Evolutionary conservation across 2,888 invertebrate species (phyloP), one percentile per base, ranked within the genome.

Genomic region (Brachylomia viminalis): DNA sequence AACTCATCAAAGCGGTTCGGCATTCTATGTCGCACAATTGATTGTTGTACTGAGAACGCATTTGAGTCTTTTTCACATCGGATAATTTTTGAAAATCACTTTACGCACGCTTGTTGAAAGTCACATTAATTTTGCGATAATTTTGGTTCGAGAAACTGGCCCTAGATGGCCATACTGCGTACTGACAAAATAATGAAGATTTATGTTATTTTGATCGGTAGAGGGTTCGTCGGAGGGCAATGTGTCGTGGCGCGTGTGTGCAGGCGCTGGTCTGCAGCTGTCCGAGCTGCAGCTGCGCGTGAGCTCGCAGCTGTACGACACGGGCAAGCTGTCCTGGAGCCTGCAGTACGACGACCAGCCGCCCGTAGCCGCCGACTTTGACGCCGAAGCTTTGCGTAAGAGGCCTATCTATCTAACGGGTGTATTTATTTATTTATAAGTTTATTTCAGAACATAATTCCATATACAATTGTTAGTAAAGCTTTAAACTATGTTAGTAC

Each of bases 191-290:
- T 17, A 17, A 33, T 52, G 33, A 52, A 3, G 0, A 3, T 59
- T 27, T 27, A 27, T 38, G 8, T 69, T 27, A 42, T 54, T 45
- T 64, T 23, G 10, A 0, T 30, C 23, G 23, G 27, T 8, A 95
- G 95, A 93, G 81, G 93, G 90, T 6, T 84, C 83, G 7, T 27
- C 62, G 0, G 59, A 17, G 0, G 95, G 94, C 2, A 75, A 67
- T 0, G 78, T 94, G 52, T 87, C 91, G 1, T 95, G 95, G 95
- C 87, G 88, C 47, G 56, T 94, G 52, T n/a, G 84, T 0, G 81
- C 72, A 4, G 79, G 64, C 6, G 83, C 77, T 0, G 76, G 77
- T 8, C 30, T 73, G 93, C 13, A 30, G 54, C 30, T 72, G 42
- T 61, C 75, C 23, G 7, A 73, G 15, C 73, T 74, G 93, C 10